These are phyloP conservation scores for Cetonia aurata DNA, from an alignment of 2,888 invertebrate genomes.

Conservation along the genomic window DNA sequence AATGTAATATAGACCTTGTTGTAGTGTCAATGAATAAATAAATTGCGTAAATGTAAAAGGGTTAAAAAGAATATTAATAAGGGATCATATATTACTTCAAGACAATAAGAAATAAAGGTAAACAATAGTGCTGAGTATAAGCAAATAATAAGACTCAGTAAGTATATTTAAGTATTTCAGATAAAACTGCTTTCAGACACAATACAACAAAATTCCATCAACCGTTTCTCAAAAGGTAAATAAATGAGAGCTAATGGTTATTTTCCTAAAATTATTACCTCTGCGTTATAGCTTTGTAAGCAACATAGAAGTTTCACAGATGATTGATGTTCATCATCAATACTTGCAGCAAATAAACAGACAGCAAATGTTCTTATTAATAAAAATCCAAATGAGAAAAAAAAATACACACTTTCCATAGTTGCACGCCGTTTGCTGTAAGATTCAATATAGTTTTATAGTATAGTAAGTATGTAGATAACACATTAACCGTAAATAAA, in stretches of 20 bases:
- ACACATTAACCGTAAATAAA: background rate
- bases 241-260: background rate
- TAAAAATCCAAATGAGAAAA: constrained; percentile 76
- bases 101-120: too few relatives aligned
- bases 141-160: too few relatives aligned
- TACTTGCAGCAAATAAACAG: constrained; percentile 61
- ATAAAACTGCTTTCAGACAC: too few relatives aligned
- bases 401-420: constrained; percentile 73
- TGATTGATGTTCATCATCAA: constrained; percentile 63
- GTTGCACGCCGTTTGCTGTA: constrained; percentile 60
- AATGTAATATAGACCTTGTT: too few relatives aligned
- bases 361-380: constrained; percentile 72
- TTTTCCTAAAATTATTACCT: constrained; percentile 57
- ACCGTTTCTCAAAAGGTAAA: background rate
- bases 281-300: constrained; percentile 64
- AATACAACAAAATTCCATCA: background rate
- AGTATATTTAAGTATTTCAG: too few relatives aligned
- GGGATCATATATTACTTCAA: too few relatives aligned
- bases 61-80: too few relatives aligned
- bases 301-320: constrained; percentile 63
- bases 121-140: too few relatives aligned
- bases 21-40: too few relatives aligned
- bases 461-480: constrained; percentile 3
- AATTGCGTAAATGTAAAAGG: too few relatives aligned
- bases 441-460: constrained; percentile 24